Evolutionary conservation across 2,113 vertebrate species (phyloP), one percentile per base, ranked within the genome.

Genomic region (Archocentrus centrarchus): DNA sequence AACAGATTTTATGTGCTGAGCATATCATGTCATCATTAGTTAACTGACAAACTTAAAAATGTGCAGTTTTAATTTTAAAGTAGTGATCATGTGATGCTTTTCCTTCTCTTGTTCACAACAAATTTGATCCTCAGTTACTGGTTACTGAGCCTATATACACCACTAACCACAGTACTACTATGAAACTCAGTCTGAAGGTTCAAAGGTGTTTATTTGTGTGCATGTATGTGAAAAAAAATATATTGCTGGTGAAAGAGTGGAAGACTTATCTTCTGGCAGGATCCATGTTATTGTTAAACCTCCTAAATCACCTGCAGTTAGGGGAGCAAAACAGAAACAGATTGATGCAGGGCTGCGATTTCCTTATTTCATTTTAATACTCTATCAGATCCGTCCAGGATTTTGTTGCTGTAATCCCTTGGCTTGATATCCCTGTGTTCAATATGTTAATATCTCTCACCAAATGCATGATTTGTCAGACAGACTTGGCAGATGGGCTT

Each of bases 391-490:
- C 83, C 89, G 88, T 88, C 80, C 86, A 86, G 91, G 83, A 92
- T 91, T 83, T 75, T 88, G 83, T 83, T 87, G 81, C 82, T 66
- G 73, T 93, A 93, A 95, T 95, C 94, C 93, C 86, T 77, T 83
- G 61, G 86, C 86, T 90, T 89, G 57, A 93, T 94, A 92, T 89
- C 82, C 83, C 87, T 81, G 79, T 92, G 91, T 86, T 94, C 92
- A 92, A 92, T 94, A 93, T 94, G 94, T 93, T 90, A 93, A 95
- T 93, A 90, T 87, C 86, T 88, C 84, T 79, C 80, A 78, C 91
- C 70, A 70, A 88, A 91, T 81, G 91, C 88, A 94, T 88, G 84
- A 90, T 91, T 92, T 37, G 80, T 89, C 91, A 90, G 91, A 59
- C 78, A 81, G 81, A 89, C 84, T 77, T 91, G 93, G 85, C 89